Base-by-base conservation (phyloP, 2,888 invertebrate genomes). In the Imbricaverruca yamaguchii region DNA sequence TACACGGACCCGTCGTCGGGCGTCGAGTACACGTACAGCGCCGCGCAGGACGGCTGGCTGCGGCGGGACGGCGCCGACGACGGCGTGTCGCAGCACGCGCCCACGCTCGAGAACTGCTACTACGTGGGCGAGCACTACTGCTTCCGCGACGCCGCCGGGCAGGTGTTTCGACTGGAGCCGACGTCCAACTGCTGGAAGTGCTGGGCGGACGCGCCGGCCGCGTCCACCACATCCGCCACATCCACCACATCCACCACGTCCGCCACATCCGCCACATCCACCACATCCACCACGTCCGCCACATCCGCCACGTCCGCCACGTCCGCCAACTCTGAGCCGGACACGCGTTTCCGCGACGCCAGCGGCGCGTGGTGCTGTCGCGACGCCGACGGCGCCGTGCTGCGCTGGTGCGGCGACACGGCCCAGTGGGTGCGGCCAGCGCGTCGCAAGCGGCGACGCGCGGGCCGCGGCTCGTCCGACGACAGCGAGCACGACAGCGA, bases 1-100 rank as follows among this genome's bases (percentile, higher is more conserved):
- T 93, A 93, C 84, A 93, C 92, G 39, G 94, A 94, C 86, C 93
- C 93, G 56, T 87, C 88, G 81, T 91, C 91, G 25, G 90, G 91
- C 77, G 90, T 90, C 84, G 91, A 92, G 86, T 93, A 92, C 85
- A 89, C 89, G 84, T 93, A 92, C 92, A 89, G 90, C 84, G 86
- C 88, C 81, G 87, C 87, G 53, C 85, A 85, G 83, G 86, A 87
- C 80, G 84, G 85, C 65, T 88, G 88, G 88, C 83, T 84, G 21
- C 83, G 84, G 15, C 18, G 67, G 2, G 79, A 79, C 79, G 59
- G 57, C 23, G 56, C 57, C 57, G 79, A 12, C 57, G 23, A 13
- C 23, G 79, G 57, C 57, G 15, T 0, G 23, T 15, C 79, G 13
- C 23, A 11, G 23, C 18, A 56, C 23, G 23, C 79, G 55, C 79